Percentiles rank a stretch among this genome's conserved stretches.
Conservation (phyloP, 1,140 invertebrate genomes). For the Brachystomella parvula region DNA sequence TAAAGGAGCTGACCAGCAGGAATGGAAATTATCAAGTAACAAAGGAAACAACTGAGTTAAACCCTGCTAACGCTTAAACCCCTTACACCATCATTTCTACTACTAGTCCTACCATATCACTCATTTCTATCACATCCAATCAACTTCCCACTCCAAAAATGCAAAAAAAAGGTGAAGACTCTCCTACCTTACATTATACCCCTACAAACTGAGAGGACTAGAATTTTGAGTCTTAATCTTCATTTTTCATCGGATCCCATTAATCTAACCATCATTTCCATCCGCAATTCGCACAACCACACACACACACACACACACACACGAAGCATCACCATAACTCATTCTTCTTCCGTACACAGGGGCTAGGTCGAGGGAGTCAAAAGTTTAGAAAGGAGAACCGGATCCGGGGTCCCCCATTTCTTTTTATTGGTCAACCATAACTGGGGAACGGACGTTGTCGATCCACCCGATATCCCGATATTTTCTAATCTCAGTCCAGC, state of each 20-base stretch:
- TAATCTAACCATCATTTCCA: conserved; percentile 15
- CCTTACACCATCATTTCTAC: neutral
- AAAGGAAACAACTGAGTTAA: neutral
- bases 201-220: neutral
- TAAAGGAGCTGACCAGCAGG: neutral
- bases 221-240: neutral
- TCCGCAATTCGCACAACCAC: neutral
- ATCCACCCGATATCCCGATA: no score
- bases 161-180: neutral
- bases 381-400: no score
- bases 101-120: neutral
- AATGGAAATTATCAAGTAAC: neutral
- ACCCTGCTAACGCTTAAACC: neutral
- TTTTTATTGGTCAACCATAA: no score
- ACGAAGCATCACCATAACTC: conserved; percentile 9
- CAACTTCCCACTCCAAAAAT: conserved; percentile 13
- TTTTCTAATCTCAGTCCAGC: no score
- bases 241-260: conserved; percentile 11
- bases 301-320: neutral
- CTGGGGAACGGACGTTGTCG: no score
- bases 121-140: conserved; percentile 15
- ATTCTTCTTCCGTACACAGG: neutral
- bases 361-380: no score
- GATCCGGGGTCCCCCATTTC: conserved; percentile 4
- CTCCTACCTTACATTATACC: neutral